phyloP scores from a whole-genome alignment of 2,797 vertebrate genomes.

The Anas acuta region DNA sequence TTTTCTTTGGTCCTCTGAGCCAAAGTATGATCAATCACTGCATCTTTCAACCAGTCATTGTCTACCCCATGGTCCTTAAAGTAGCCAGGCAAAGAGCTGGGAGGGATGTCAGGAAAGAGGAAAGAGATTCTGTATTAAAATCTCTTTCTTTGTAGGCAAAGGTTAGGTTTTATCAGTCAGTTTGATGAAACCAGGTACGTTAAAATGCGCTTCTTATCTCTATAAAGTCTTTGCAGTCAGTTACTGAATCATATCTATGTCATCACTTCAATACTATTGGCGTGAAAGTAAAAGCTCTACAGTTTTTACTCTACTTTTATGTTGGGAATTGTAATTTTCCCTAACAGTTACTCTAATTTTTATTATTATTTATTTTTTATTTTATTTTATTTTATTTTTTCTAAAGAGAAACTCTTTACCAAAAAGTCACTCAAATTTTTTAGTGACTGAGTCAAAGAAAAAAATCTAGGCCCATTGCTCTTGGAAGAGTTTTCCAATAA shows the following conservation, averaged over 20 bases:
- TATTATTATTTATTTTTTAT: too few species aligned
- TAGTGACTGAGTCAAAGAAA: background rate
- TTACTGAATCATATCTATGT: slow-evolving; percentile 54
- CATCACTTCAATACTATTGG: background rate
- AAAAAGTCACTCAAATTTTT: background rate
- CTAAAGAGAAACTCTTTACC: background rate
- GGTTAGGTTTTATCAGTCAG: slow-evolving; percentile 33
- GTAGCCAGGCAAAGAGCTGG: background rate
- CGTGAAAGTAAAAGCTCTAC: background rate
- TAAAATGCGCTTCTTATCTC: slow-evolving; percentile 26
- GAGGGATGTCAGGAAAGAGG: background rate
- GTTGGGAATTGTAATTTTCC: background rate
- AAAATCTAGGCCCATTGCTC: background rate
- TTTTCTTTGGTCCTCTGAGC: background rate
- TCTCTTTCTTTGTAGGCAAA: slow-evolving; percentile 17
- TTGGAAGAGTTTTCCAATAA: slow-evolving; percentile 7
- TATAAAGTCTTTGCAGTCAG: slow-evolving; percentile 54
- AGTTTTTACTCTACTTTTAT: background rate
- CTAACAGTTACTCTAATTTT: background rate
- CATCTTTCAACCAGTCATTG: background rate
- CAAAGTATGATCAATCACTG: background rate
- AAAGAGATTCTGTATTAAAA: too few species aligned
- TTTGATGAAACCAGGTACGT: slow-evolving; percentile 4
- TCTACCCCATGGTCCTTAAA: background rate
- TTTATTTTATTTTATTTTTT: background rate